Evolutionary conservation across 1,140 invertebrate genomes (phyloP).

Genomic region (Drosophila azteca): DNA sequence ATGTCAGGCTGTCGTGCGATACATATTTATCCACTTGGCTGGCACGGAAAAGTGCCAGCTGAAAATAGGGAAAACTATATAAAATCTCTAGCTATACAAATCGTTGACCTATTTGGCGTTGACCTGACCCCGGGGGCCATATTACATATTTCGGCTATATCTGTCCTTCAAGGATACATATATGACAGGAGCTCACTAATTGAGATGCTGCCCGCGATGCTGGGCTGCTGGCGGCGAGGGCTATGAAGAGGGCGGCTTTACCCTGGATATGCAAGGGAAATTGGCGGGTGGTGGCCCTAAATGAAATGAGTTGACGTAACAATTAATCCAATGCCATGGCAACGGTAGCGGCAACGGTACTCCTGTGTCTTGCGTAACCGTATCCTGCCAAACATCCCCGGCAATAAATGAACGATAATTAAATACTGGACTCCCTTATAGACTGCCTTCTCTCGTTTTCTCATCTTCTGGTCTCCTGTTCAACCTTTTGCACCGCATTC

Average conservation of each 20-base stretch:
- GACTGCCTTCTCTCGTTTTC: too few relatives aligned
- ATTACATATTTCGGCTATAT: conserved; percentile 30
- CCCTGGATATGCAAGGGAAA: conserved; percentile 35
- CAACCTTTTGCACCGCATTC: not conserved
- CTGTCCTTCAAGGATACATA: conserved; percentile 12
- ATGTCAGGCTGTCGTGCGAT: conserved; percentile 20
- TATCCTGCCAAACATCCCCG: conserved; percentile 24
- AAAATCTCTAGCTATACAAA: not conserved
- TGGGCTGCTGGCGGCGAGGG: conserved; percentile 3
- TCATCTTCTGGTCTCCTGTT: not conserved
- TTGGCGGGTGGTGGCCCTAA: conserved; percentile 10
- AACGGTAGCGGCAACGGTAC: conserved; percentile 22
- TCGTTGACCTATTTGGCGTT: conserved; percentile 52
- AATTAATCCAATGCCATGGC: conserved; percentile 66
- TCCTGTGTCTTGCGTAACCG: conserved; percentile 50
- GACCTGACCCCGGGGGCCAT: conserved; percentile 4
- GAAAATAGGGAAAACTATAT: conserved; percentile 31
- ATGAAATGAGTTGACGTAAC: conserved; percentile 69
- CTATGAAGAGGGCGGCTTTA: not conserved
- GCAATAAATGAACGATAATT: conserved; percentile 70
- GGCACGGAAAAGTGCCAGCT: conserved; percentile 22
- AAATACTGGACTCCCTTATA: conserved; percentile 35
- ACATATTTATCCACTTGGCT: conserved; percentile 34
- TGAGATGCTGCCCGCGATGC: conserved; percentile 29
- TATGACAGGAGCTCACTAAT: conserved; percentile 43